A percentile compares a stretch with the other conserved stretches of the same genome.
phyloP scores from a whole-genome alignment of 2,797 vertebrate species.

The Anguilla obscura region DNA sequence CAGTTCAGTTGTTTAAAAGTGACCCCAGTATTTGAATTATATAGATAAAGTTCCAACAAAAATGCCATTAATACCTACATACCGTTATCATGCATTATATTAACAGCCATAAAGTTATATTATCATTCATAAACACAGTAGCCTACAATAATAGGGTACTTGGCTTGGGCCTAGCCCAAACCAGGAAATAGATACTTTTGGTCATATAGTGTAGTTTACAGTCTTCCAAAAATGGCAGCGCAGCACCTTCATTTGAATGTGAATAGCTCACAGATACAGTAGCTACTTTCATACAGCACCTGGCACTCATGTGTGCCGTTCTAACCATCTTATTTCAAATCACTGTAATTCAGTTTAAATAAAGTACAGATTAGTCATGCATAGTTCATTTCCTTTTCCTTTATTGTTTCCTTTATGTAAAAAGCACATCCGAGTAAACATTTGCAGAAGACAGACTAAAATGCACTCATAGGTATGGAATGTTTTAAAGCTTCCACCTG shows the following conservation, averaged over 20 bases:
- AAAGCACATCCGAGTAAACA: conserved; percentile 67
- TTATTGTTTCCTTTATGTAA: conserved; percentile 59
- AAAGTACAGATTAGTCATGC: background rate
- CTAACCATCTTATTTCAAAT: background rate
- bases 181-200: too few relatives aligned
- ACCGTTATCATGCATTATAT: too few relatives aligned
- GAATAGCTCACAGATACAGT: background rate
- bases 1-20: too few relatives aligned
- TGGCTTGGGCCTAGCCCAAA: too few relatives aligned
- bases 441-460: conserved; percentile 72
- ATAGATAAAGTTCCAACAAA: too few relatives aligned
- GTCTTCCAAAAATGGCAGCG: background rate
- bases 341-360: background rate
- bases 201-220: background rate
- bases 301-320: background rate
- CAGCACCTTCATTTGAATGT: background rate
- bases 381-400: conserved; percentile 34
- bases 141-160: too few relatives aligned
- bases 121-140: too few relatives aligned
- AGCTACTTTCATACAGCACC: background rate
- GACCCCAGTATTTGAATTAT: too few relatives aligned
- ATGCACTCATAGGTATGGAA: conserved; percentile 66
- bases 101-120: too few relatives aligned
- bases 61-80: too few relatives aligned
- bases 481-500: conserved; percentile 63